phyloP scores from a whole-genome alignment of 2,797 vertebrate species.

The Buceros bicornis region DNA sequence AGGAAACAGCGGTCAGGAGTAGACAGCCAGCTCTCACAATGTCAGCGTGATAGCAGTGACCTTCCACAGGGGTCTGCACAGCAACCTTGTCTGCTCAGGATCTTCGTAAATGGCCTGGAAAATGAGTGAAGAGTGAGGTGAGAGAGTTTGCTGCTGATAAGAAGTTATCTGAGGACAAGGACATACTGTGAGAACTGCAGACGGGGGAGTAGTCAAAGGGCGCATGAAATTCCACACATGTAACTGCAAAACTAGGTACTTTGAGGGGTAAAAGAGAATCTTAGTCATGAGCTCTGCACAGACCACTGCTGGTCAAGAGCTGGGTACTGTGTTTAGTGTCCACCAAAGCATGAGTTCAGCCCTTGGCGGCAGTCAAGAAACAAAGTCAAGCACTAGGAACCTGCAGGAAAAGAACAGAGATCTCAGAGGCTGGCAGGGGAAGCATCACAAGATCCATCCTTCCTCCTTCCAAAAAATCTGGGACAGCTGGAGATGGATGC shows the following conservation, averaged over 20 bases:
- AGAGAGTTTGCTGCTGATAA: background rate
- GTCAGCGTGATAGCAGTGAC: background rate
- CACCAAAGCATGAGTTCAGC: background rate
- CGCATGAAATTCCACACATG: background rate
- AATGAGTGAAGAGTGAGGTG: background rate
- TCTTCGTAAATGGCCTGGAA: background rate
- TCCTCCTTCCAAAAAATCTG: background rate
- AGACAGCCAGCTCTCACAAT: background rate
- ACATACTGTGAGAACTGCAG: background rate
- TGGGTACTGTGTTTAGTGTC: fast-evolving
- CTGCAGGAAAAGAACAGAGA: background rate
- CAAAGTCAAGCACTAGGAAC: background rate
- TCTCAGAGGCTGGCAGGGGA: background rate
- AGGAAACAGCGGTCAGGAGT: background rate
- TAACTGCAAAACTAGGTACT: background rate
- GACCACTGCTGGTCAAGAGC: background rate
- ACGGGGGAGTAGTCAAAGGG: background rate
- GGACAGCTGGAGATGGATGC: background rate
- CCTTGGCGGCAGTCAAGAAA: background rate
- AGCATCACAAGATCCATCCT: background rate
- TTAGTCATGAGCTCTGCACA: fast-evolving
- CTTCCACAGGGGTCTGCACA: background rate
- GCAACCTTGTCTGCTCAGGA: background rate
- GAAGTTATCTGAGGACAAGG: background rate
- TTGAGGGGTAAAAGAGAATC: background rate